Conservation (phyloP, 2,797 vertebrate genomes). For the Poeciliopsis paucimaculata region DNA sequence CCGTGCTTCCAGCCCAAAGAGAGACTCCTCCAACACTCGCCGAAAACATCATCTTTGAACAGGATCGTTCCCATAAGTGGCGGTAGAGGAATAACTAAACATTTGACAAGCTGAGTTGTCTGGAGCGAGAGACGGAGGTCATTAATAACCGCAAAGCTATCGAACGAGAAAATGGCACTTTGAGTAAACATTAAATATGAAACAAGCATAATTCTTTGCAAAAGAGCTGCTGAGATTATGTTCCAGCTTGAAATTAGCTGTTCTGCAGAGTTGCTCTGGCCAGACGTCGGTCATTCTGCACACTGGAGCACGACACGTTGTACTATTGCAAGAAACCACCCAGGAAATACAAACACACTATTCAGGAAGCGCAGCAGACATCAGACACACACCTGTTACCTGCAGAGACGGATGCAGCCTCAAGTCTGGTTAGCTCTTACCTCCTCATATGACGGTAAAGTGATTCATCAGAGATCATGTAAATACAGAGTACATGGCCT, state of each 20-base stretch:
- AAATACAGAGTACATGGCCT: not conserved
- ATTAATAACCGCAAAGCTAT: not conserved
- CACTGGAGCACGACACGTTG: not conserved
- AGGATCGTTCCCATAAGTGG: not conserved
- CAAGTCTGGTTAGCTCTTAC: not conserved
- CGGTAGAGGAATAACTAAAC: not conserved
- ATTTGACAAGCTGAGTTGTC: not conserved
- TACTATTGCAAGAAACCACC: not conserved
- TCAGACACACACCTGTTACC: too few relatives aligned
- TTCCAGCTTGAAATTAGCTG: not conserved
- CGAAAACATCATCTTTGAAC: not conserved
- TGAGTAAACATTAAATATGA: constrained; percentile 6
- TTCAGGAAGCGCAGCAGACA: not conserved
- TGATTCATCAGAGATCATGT: not conserved
- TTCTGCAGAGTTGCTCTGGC: not conserved
- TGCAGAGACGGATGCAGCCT: not conserved
- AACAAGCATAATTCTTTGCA: not conserved
- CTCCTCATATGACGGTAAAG: not conserved
- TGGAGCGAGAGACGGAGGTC: not conserved
- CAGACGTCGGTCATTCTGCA: not conserved
- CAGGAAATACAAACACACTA: not conserved
- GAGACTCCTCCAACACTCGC: not conserved
- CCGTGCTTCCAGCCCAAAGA: not conserved
- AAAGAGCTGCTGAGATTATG: not conserved
- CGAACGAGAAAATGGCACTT: constrained; percentile 4